Evolutionary conservation across 2,888 invertebrate species (phyloP), one percentile per base, ranked within the genome.

Genomic region (Balanococcus diminutus): DNA sequence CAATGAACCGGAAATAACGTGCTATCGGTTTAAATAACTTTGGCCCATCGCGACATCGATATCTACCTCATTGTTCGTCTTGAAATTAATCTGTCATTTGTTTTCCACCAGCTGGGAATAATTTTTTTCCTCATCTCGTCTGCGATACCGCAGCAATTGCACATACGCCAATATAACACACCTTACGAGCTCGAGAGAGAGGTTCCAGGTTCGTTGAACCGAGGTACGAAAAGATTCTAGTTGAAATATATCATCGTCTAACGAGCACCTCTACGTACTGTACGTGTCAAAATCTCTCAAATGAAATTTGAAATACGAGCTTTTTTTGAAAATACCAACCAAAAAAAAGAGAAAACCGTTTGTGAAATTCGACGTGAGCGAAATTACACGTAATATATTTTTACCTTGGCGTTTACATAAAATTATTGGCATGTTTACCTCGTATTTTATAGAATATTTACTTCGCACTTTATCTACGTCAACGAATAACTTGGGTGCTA

Each of bases 401-500:
- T 16, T 28, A 67, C 67, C 31, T 28, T 14, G 16, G 67, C 3
- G 42, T 36, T 16, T 67, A 16, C 28, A 67, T 67, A 67, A 28
- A 67, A 67, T 67, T 67, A 67, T 67, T 67, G 67, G 67, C 67
- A 67, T 67, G 67, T 67, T 67, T 67, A 67, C 67, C 31, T 67
- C 67, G 11, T 67, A 67, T 67, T 67, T 67, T 67, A n/a, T n/a
- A 67, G 14, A 67, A 67, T 67, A 67, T 67, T 67, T 67, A 67
- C 67, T 6, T 67, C 67, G 67, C 28, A 67, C n/a, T 28, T 67
- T 31, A 67, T 67, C 67, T 28, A 67, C 14, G 61, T 56, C 56
- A 28, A 9, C 28, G 46, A 22, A 22, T 56, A 56, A 56, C 56
- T 19, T n/a, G n/a, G n/a, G n/a, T n/a, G n/a, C n/a, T 56, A 67